phyloP scores from a whole-genome alignment of 1,140 invertebrate species.

The Kradibia gibbosae region DNA sequence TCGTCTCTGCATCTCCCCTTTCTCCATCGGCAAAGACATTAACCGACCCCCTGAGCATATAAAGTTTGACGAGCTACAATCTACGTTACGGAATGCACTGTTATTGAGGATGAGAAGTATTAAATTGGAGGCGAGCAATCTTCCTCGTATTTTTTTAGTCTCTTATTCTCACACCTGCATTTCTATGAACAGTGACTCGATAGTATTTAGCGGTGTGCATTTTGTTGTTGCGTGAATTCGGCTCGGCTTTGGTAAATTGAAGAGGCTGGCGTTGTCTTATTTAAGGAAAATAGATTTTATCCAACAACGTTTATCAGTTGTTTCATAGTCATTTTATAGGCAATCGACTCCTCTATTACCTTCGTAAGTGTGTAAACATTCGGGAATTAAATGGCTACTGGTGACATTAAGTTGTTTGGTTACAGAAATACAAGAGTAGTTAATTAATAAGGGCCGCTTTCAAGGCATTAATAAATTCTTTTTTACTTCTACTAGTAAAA shows the following conservation, averaged over 20 bases:
- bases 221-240: not conserved
- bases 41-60: not conserved
- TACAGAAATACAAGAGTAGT: not conserved
- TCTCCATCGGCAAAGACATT: conserved; percentile 13
- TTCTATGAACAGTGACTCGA: not conserved
- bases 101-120: conserved; percentile 8
- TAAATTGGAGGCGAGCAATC: not conserved
- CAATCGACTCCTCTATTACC: not conserved
- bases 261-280: not conserved
- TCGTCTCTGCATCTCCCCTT: not conserved
- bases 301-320: not conserved
- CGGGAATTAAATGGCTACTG: not conserved
- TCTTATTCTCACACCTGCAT: not conserved
- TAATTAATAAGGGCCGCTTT: not conserved
- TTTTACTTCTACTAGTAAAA: too few species aligned
- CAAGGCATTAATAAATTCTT: too few species aligned
- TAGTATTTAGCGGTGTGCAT: not conserved
- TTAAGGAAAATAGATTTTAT: not conserved
- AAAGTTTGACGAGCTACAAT: conserved; percentile 27
- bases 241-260: not conserved
- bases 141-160: not conserved
- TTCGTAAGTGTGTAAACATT: not conserved
- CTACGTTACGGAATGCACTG: not conserved
- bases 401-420: not conserved
- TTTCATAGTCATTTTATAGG: conserved; percentile 10